phyloP scores from a whole-genome alignment of 2,888 invertebrate species.

The Parapristionchus giblindavisi region DNA sequence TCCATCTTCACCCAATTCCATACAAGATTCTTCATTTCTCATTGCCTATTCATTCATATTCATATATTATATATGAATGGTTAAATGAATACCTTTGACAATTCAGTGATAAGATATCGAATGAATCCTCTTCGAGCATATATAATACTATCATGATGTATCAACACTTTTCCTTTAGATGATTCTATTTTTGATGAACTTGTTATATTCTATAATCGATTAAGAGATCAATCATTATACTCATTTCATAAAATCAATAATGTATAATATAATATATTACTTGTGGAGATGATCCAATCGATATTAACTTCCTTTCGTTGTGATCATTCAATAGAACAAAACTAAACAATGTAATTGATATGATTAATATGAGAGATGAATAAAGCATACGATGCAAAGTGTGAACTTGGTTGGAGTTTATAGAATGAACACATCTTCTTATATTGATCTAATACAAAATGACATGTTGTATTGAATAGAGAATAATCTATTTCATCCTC shows the following conservation, averaged over 20 bases:
- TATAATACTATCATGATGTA: slow-evolving; percentile 20
- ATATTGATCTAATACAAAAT: slow-evolving; percentile 16
- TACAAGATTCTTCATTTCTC: neutral
- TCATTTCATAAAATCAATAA: neutral
- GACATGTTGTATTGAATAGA: neutral
- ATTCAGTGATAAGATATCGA: slow-evolving; percentile 29
- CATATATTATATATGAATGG: no score
- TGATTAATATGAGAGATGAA: neutral
- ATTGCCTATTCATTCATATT: no score
- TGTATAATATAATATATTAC: neutral
- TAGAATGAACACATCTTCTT: slow-evolving; percentile 23
- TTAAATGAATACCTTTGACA: slow-evolving; percentile 4
- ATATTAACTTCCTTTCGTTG: slow-evolving; percentile 39
- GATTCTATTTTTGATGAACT: neutral
- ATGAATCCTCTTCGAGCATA: slow-evolving; percentile 19
- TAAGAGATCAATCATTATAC: neutral
- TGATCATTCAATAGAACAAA: slow-evolving; percentile 49
- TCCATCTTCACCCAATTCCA: neutral
- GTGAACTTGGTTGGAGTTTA: neutral
- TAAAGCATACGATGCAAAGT: slow-evolving; percentile 3
- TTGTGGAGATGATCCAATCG: slow-evolving; percentile 36
- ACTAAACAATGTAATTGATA: slow-evolving; percentile 37
- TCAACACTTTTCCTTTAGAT: neutral
- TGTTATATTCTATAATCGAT: neutral
- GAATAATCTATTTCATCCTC: neutral